Percentiles rank a stretch among this genome's conserved stretches.
Evolutionary conservation across 2,888 invertebrate species (phyloP).

Genomic region (Pseudococcus longispinus): DNA sequence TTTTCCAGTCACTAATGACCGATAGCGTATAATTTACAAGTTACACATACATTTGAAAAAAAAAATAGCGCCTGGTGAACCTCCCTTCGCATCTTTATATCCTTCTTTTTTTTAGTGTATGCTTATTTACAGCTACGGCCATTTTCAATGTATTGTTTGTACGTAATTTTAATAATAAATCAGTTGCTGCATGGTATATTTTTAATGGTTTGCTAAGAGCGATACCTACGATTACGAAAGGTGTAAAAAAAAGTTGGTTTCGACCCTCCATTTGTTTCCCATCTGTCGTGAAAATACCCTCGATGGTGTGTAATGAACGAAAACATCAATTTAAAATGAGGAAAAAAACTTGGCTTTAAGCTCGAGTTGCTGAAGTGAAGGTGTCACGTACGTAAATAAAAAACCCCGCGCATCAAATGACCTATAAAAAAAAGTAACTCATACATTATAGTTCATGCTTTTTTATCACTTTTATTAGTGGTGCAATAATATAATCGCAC

Average conservation of each 20-base stretch:
- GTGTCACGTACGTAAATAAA: background rate
- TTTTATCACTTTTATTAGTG: background rate
- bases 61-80: background rate
- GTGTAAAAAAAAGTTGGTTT: background rate
- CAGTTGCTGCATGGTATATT: background rate
- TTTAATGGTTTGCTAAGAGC: background rate
- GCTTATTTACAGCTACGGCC: background rate
- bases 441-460: no score
- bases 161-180: constrained; percentile 1
- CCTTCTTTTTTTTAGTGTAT: background rate
- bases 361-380: background rate
- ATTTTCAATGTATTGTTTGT: constrained; percentile 2
- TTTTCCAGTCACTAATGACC: constrained; percentile 50
- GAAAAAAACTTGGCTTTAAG: background rate
- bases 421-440: background rate
- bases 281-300: background rate
- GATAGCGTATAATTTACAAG: constrained; percentile 54
- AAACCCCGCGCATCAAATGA: background rate
- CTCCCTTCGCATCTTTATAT: background rate
- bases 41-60: background rate
- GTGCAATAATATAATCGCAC: background rate
- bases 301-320: background rate
- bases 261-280: background rate
- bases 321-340: background rate
- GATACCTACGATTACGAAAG: background rate